Conservation (phyloP, 2,888 invertebrate genomes). For the Pseudeuparius sepicola region DNA sequence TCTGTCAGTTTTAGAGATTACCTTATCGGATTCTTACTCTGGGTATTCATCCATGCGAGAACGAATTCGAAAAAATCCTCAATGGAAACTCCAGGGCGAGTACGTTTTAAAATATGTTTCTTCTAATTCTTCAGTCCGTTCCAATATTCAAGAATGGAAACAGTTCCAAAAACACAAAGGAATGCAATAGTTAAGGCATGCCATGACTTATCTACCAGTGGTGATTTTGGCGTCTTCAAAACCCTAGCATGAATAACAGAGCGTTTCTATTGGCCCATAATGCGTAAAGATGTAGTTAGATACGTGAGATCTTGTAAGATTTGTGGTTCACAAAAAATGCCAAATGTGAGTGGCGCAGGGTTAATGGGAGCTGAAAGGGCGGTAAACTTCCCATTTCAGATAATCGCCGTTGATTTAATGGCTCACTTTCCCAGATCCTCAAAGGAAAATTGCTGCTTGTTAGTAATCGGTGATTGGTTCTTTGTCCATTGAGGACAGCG, state of each 20-base stretch:
- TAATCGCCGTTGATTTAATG: too few species aligned
- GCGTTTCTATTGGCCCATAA: slow-evolving; percentile 20
- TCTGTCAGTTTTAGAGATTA: not conserved
- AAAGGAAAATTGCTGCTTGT: slow-evolving; percentile 13
- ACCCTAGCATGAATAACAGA: slow-evolving; percentile 18
- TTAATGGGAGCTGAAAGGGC: slow-evolving; percentile 20
- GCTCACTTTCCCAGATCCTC: slow-evolving; percentile 19
- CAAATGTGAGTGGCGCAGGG: slow-evolving; percentile 14
- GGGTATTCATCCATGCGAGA: slow-evolving; percentile 3
- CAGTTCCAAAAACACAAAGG: slow-evolving; percentile 18
- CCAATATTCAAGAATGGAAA: slow-evolving; percentile 21
- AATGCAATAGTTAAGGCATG: slow-evolving; percentile 11
- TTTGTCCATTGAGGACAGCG: slow-evolving; percentile 13
- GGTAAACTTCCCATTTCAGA: slow-evolving; percentile 15
- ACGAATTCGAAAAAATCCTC: slow-evolving; percentile 3
- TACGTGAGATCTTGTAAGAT: slow-evolving; percentile 19
- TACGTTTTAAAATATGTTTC: slow-evolving; percentile 3
- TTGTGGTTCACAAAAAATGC: slow-evolving; percentile 21
- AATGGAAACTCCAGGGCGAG: slow-evolving; percentile 1
- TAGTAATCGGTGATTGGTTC: slow-evolving; percentile 17
- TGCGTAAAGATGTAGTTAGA: slow-evolving; percentile 16
- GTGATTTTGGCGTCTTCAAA: slow-evolving; percentile 22
- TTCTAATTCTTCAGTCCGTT: not conserved
- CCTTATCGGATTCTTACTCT: too few species aligned
- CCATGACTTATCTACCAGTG: slow-evolving; percentile 15